phyloP scores from a whole-genome alignment of 2,888 invertebrate species.

The Agrochola lota region DNA sequence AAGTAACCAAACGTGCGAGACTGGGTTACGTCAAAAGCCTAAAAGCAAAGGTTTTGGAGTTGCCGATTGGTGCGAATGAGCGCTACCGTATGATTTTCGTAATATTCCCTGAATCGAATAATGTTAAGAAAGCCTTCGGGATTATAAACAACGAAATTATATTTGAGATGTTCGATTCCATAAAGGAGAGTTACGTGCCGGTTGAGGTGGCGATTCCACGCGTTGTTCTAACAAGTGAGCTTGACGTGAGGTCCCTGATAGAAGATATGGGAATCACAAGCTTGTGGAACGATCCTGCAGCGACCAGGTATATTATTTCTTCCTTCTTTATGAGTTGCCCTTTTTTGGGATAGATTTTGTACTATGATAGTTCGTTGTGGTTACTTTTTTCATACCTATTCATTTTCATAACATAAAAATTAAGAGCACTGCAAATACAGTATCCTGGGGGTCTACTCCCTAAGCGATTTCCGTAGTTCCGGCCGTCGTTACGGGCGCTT shows the following conservation, averaged over 20 bases:
- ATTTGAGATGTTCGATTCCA: constrained; percentile 32
- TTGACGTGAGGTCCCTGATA: constrained; percentile 30
- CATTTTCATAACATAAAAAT: too few relatives aligned
- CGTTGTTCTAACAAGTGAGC: constrained; percentile 27
- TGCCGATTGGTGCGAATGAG: constrained; percentile 40
- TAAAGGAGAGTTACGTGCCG: constrained; percentile 26
- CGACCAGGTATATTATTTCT: constrained; percentile 47
- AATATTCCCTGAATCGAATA: constrained; percentile 11
- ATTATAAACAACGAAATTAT: neutral
- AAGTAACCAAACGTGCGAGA: constrained; percentile 39
- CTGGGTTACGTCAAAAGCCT: constrained; percentile 43
- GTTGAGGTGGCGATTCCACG: constrained; percentile 55
- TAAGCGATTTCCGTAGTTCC: too few relatives aligned
- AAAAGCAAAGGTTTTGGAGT: constrained; percentile 42
- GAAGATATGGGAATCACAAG: constrained; percentile 43
- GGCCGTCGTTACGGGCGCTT: too few relatives aligned
- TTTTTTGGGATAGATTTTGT: neutral
- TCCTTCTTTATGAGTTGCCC: neutral
- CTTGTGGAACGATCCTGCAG: constrained; percentile 49
- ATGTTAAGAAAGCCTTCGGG: neutral
- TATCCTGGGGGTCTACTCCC: too few relatives aligned
- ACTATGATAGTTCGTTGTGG: neutral
- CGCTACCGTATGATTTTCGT: constrained; percentile 39
- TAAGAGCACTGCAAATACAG: neutral
- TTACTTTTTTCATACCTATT: neutral